Percentiles rank a stretch among this genome's conserved stretches.
Evolutionary conservation across 1,140 invertebrate genomes (phyloP).

Genomic region (Helicoverpa armigera): DNA sequence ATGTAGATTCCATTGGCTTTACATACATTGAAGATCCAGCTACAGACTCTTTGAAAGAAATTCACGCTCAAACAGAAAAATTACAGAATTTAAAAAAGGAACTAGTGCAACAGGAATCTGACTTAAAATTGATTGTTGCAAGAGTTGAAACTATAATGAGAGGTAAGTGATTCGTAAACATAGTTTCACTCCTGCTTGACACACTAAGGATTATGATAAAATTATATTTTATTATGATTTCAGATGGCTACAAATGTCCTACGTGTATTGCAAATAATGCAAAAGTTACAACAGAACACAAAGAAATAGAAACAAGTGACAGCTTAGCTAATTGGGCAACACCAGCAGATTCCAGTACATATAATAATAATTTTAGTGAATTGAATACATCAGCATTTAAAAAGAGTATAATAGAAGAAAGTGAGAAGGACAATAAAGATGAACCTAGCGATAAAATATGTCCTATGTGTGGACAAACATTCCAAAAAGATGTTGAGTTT

Average conservation of each 20-base stretch:
- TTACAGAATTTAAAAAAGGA: constrained; percentile 89
- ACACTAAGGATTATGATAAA: too few relatives aligned
- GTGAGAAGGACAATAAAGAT: constrained; percentile 56
- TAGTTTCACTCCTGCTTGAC: neutral
- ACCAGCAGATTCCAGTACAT: constrained; percentile 71
- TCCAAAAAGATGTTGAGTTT: constrained; percentile 80
- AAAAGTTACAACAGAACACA: constrained; percentile 73
- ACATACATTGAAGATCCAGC: constrained; percentile 89
- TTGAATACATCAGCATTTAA: constrained; percentile 63
- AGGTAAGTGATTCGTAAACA: constrained; percentile 57
- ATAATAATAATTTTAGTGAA: constrained; percentile 71
- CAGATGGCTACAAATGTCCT: constrained; percentile 81
- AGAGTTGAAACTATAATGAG: constrained; percentile 74
- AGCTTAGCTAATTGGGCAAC: constrained; percentile 75
- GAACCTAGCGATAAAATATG: constrained; percentile 83
- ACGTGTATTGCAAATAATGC: constrained; percentile 70
- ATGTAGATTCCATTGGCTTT: constrained; percentile 89
- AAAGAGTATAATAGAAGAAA: constrained; percentile 54
- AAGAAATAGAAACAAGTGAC: constrained; percentile 81
- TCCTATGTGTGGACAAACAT: constrained; percentile 86
- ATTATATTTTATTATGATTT: constrained; percentile 54
- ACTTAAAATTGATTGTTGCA: constrained; percentile 85
- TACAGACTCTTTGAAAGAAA: constrained; percentile 88
- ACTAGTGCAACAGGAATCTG: constrained; percentile 88
- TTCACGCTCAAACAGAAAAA: constrained; percentile 89